A percentile compares a stretch with the other conserved stretches of the same genome.
These are phyloP conservation scores for Bombycilla garrulus DNA, from an alignment of 2,113 vertebrate genomes.

Conservation along the genomic window DNA sequence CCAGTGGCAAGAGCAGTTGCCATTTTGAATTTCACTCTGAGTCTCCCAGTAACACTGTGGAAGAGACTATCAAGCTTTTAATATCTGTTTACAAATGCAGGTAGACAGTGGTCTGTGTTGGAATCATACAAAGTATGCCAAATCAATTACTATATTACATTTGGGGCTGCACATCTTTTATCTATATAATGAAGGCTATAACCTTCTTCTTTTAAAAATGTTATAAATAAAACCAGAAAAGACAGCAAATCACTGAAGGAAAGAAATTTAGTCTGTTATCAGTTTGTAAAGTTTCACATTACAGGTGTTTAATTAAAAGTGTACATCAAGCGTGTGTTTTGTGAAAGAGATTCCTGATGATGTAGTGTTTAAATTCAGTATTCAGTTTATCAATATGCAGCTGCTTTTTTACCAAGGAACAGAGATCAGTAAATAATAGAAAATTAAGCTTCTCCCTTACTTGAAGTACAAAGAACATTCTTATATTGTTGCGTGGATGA, in stretches of 20 bases:
- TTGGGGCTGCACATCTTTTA: neutral
- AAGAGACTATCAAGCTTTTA: slow-evolving; percentile 37
- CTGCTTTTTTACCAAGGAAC: neutral
- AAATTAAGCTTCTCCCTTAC: neutral
- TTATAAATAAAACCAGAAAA: neutral
- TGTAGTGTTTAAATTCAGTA: neutral
- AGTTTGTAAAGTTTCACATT: neutral
- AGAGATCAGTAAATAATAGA: neutral
- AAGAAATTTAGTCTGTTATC: neutral
- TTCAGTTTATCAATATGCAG: neutral
- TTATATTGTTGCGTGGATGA: neutral
- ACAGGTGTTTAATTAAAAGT: neutral
- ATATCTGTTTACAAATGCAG: slow-evolving; percentile 53
- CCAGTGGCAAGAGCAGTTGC: slow-evolving; percentile 81
- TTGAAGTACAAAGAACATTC: neutral
- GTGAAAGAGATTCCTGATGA: neutral
- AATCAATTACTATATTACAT: neutral
- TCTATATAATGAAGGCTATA: neutral
- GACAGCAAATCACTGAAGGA: neutral
- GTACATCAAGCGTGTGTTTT: neutral
- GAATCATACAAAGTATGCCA: slow-evolving; percentile 7
- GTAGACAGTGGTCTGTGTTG: slow-evolving; percentile 47
- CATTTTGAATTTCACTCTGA: slow-evolving; percentile 63
- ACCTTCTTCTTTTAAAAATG: neutral
- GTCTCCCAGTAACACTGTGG: neutral